Percentiles rank a stretch among this genome's conserved stretches.
Conservation (phyloP, 1,140 invertebrate genomes). For the Bombus picipes region DNA sequence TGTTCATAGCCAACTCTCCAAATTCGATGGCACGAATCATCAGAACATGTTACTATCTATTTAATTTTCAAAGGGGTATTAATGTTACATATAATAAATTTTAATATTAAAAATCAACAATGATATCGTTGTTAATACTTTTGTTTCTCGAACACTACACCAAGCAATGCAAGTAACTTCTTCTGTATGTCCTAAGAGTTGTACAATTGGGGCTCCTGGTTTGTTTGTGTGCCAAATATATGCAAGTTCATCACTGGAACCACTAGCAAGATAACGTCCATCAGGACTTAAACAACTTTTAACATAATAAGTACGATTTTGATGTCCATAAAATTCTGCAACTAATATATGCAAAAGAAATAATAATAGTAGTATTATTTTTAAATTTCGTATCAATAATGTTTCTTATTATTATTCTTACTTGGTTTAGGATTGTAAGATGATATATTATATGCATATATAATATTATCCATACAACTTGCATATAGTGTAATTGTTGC, state of each 20-base stretch:
- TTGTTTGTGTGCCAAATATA: slow-evolving; percentile 91
- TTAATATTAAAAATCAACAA: neutral
- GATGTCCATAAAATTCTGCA: slow-evolving; percentile 85
- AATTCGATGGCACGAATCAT: slow-evolving; percentile 90
- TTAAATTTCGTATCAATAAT: neutral
- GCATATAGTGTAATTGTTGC: slow-evolving; percentile 89
- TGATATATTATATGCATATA: slow-evolving; percentile 92
- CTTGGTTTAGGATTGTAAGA: slow-evolving; percentile 87
- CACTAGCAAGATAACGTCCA: slow-evolving; percentile 90
- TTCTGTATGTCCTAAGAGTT: slow-evolving; percentile 88
- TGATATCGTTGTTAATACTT: slow-evolving; percentile 73
- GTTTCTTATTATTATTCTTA: slow-evolving; percentile 61
- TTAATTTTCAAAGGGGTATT: slow-evolving; percentile 50
- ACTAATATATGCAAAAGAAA: slow-evolving; percentile 64
- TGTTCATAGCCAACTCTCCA: slow-evolving; percentile 87
- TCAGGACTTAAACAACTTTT: slow-evolving; percentile 91
- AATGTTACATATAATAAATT: neutral
- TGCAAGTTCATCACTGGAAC: slow-evolving; percentile 91
- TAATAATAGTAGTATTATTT: neutral
- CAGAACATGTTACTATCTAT: slow-evolving; percentile 90
- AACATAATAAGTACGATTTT: slow-evolving; percentile 91
- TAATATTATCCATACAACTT: slow-evolving; percentile 92
- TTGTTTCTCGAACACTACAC: slow-evolving; percentile 83
- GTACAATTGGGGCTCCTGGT: slow-evolving; percentile 86
- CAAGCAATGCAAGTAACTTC: slow-evolving; percentile 94